Evolutionary conservation across 2,113 vertebrate genomes (phyloP), one percentile per base, ranked within the genome.

Genomic region (Erinaceus europaeus): DNA sequence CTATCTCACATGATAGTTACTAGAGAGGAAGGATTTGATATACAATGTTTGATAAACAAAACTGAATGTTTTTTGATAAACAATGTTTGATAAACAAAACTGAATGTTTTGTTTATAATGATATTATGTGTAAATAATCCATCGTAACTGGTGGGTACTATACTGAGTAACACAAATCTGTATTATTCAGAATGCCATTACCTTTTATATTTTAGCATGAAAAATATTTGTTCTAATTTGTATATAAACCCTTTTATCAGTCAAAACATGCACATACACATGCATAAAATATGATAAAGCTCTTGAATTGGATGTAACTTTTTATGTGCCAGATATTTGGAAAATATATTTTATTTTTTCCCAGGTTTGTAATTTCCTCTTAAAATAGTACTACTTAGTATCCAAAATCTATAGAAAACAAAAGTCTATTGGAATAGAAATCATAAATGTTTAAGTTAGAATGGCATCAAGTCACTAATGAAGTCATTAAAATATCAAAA

Each of bases 391-490:
- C 74, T 48, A 13, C 17, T 90, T 74, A 20, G 53, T 81, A 69
- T 75, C 34, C 48, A 89, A 9, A 29, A 5, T n/a, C 9, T 6
- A 57, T 27, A 57, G 3, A 9, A 29, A 57, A 57, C 29, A 80
- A 80, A 15, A 92, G 88, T 6, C 34, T 25, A 72, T 1, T 79
- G 62, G 94, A 92, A 90, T 86, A 46, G 69, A 93, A 89, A 71
- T 74, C n/a, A 90, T 92, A 87, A 72, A 82, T 52, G 71, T 85
- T 91, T 74, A 77, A 88, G n/a, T 80, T 84, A 84, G 53, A 84
- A 82, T 10, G 86, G 93, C 90, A 90, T 91, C 71, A 85, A 83
- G 29, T 69, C 80, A 88, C 93, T 93, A 90, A 90, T 90, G 88
- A 91, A 93, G 81, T 84, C n/a, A 81, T 90, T 92, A 88, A 88